Evolutionary conservation across 2,113 vertebrate species (phyloP), one percentile per base, ranked within the genome.

Genomic region (Hippolais icterina): DNA sequence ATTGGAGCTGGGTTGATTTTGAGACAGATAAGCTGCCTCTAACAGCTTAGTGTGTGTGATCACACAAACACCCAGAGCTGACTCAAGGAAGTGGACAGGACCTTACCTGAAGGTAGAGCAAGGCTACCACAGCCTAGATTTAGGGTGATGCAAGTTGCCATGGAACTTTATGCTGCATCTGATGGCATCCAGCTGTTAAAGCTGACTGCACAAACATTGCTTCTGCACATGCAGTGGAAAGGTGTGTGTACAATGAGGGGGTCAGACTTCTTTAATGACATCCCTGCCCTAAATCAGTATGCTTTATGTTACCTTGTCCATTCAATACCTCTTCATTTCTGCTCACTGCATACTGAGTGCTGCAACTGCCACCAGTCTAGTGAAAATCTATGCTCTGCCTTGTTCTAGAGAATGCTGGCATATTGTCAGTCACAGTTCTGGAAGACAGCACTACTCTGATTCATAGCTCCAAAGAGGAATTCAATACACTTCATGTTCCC

Each of bases 191-290:
- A 74, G 83, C 57, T 59, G 22, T 6, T 69, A 42, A 35, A 90
- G 24, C 50, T 19, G 4, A 50, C 60, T 44, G 60, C 72, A 64
- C 9, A 57, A 81, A 57, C 29, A 50, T 0, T 41, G 31, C 1
- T 12, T 33, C 39, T 46, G 75, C n/a, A 70, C 3, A 14, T 2
- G 4, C 18, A 68, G 60, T 16, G 31, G 21, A 33, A 78, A 79
- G 15, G 11, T 44, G 39, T 1, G 15, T 0, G 1, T 6, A 46
- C 87, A 71, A 14, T 31, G 42, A 49, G 15, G 18, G 2, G 57
- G 28, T 22, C 49, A 56, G 57, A 52, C 29, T 29, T 54, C 57
- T n/a, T 63, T 17, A 60, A 44, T 4, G 10, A 50, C 29, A 25
- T 35, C 60, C 44, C 47, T 47, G 17, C 60, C 37, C 49, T 49